Evolutionary conservation across 2,888 invertebrate species (phyloP).

Genomic region (Euplexia lucipara): DNA sequence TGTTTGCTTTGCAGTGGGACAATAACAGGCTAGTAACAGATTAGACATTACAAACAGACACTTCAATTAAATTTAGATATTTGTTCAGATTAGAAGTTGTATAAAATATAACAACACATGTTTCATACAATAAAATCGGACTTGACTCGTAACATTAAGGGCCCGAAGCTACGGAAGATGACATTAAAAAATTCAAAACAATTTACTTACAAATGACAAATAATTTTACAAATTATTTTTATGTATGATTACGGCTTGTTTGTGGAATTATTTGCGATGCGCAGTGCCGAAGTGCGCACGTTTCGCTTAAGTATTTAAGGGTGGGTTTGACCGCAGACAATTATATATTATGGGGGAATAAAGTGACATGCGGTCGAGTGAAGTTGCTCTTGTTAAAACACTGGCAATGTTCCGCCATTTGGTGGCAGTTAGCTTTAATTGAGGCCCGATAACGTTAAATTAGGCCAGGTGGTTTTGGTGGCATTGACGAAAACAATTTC

Average conservation of each 20-base stretch:
- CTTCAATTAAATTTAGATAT: no score
- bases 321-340: slow-evolving; percentile 80
- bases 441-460: slow-evolving; percentile 28
- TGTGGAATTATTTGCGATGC: slow-evolving; percentile 76
- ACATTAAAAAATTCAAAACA: slow-evolving; percentile 74
- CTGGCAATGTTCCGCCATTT: slow-evolving; percentile 65
- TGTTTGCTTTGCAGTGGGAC: no score
- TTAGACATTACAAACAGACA: no score
- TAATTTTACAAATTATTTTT: slow-evolving; percentile 77
- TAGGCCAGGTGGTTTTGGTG: slow-evolving; percentile 16
- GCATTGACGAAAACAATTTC: neutral
- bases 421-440: slow-evolving; percentile 64
- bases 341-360: slow-evolving; percentile 76
- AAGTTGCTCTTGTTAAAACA: slow-evolving; percentile 72
- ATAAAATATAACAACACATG: slow-evolving; percentile 22
- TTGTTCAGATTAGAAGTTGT: no score
- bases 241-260: slow-evolving; percentile 74
- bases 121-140: slow-evolving; percentile 38
- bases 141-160: slow-evolving; percentile 56
- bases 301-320: slow-evolving; percentile 81
- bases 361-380: slow-evolving; percentile 77
- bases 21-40: no score
- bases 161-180: slow-evolving; percentile 76
- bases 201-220: slow-evolving; percentile 74
- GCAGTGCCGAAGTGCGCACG: slow-evolving; percentile 72